These are phyloP conservation scores for Atrichornis clamosus DNA, from an alignment of 2,113 vertebrate genomes.

Conservation along the genomic window DNA sequence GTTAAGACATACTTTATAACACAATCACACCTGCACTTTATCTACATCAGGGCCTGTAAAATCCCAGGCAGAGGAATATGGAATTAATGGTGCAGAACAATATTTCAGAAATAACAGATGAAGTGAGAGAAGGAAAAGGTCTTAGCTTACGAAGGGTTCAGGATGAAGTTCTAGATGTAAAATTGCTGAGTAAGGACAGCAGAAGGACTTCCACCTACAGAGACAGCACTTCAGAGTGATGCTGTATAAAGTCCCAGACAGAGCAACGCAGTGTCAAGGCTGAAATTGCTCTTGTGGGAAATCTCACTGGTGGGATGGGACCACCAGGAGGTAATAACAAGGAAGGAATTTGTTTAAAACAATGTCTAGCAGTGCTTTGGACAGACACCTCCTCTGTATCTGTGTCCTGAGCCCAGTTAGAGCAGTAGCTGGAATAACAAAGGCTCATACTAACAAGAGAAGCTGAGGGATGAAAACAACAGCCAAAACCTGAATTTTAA, in stretches of 20 bases:
- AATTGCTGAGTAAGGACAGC: not conserved
- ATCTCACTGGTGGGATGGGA: not conserved
- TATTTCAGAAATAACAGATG: not conserved
- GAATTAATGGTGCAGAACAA: not conserved
- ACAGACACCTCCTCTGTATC: not conserved
- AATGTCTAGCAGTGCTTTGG: not conserved
- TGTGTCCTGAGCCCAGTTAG: not conserved
- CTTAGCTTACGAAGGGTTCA: not conserved
- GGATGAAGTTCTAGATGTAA: not conserved
- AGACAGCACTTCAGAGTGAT: not conserved
- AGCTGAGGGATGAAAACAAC: not conserved
- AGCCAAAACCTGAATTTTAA: not conserved
- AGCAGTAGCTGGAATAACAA: not conserved
- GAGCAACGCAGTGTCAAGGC: not conserved
- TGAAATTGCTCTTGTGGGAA: not conserved
- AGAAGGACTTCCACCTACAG: not conserved
- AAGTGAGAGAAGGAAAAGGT: not conserved
- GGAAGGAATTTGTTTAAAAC: not conserved
- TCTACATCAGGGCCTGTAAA: not conserved
- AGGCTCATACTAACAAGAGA: not conserved
- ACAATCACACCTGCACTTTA: not conserved
- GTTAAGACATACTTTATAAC: not conserved
- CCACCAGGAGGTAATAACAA: not conserved
- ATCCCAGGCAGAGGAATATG: not conserved
- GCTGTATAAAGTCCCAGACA: not conserved